These are phyloP conservation scores for Sesia apiformis DNA, from an alignment of 2,888 invertebrate genomes.

Conservation along the genomic window DNA sequence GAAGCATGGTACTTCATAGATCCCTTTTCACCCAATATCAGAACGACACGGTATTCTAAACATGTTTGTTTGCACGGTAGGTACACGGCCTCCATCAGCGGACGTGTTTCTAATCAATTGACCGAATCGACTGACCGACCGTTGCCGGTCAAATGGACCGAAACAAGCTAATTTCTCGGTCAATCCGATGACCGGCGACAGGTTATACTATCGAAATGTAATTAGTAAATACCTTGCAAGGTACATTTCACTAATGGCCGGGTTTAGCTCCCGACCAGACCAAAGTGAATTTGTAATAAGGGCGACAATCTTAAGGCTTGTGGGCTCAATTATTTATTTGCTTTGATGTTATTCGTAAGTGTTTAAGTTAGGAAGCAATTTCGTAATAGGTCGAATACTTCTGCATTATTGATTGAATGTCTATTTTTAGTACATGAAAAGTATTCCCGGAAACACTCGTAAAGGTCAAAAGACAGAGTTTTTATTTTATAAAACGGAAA, in stretches of 20 bases:
- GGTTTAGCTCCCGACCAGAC: slow-evolving; percentile 38
- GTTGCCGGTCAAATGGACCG: slow-evolving; percentile 43
- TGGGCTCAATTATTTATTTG: slow-evolving; percentile 49
- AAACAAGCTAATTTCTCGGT: slow-evolving; percentile 39
- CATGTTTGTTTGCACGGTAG: slow-evolving; percentile 2
- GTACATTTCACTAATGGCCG: slow-evolving; percentile 46
- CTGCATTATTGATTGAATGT: too few relatives aligned
- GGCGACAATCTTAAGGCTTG: slow-evolving; percentile 38
- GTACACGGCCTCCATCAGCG: slow-evolving; percentile 13
- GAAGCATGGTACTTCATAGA: too few relatives aligned
- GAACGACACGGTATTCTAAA: neutral
- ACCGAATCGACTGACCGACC: slow-evolving; percentile 32
- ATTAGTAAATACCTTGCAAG: slow-evolving; percentile 37
- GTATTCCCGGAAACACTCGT: too few relatives aligned
- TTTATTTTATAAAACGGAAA: too few relatives aligned
- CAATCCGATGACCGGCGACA: slow-evolving; percentile 39
- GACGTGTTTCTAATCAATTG: slow-evolving; percentile 40
- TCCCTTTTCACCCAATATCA: neutral
- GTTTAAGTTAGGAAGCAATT: neutral
- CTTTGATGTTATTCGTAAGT: slow-evolving; percentile 30
- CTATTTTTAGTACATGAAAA: too few relatives aligned
- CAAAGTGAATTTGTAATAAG: slow-evolving; percentile 63
- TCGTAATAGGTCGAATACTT: too few relatives aligned
- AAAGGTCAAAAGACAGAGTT: too few relatives aligned
- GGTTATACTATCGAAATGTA: slow-evolving; percentile 55